Percentiles rank a stretch among this genome's conserved stretches.
Evolutionary conservation across 2,797 vertebrate genomes (phyloP).

Genomic region (Bryconaethiops microstoma): DNA sequence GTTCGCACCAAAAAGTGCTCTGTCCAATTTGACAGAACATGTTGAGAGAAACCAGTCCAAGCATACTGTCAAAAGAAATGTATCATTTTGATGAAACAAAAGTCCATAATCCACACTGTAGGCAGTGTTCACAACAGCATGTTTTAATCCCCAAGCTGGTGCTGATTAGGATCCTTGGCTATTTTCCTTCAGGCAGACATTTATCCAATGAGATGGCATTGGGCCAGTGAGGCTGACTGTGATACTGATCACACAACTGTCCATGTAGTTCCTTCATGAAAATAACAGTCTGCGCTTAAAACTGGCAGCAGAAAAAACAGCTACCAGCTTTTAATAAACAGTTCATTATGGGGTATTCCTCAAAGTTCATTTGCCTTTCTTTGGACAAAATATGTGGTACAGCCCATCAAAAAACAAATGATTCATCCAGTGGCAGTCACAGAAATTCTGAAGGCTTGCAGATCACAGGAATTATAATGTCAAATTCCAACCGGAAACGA

Average conservation of each 20-base stretch:
- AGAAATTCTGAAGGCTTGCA: background rate
- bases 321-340: background rate
- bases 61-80: conserved; percentile 10
- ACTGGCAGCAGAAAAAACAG: background rate
- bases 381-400: background rate
- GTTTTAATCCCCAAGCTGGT: conserved; percentile 48
- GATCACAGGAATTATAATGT: background rate
- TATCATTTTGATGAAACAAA: conserved; percentile 24
- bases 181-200: conserved; percentile 22
- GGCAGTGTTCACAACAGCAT: conserved; percentile 12
- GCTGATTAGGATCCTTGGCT: conserved; percentile 32
- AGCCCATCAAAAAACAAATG: background rate
- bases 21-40: background rate
- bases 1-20: conserved; percentile 10
- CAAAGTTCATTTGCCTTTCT: conserved; percentile 25
- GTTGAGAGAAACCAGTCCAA: conserved; percentile 11
- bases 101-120: conserved; percentile 47
- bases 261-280: conserved; percentile 7
- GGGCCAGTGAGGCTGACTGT: conserved; percentile 2
- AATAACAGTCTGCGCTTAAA: background rate
- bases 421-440: background rate
- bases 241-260: conserved; percentile 9
- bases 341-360: conserved; percentile 13
- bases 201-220: conserved; percentile 19
- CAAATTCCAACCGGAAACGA: conserved; percentile 12